Conservation (phyloP, 2,797 vertebrate genomes). For the Myripristis murdjan region DNA sequence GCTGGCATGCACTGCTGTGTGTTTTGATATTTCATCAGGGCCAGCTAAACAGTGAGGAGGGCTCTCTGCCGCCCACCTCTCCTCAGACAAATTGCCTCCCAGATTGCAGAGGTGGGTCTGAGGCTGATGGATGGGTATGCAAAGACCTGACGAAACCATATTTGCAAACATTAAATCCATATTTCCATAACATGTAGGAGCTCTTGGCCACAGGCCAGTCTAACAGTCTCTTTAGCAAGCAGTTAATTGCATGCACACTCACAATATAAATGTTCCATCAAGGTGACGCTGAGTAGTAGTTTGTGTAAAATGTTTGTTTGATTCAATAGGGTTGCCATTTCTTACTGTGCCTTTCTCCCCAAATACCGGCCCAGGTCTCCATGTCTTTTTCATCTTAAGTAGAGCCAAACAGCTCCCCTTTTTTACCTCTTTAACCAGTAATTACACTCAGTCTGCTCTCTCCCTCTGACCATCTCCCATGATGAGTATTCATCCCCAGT, state of each 20-base stretch:
- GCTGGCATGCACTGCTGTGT: conserved; percentile 60
- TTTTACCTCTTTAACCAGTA: conserved; percentile 73
- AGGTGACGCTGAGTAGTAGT: conserved; percentile 29
- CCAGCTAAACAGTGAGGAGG: conserved; percentile 83
- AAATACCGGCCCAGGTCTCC: neutral
- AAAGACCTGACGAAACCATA: conserved; percentile 79
- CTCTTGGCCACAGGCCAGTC: conserved; percentile 57
- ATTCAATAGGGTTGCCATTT: conserved; percentile 11
- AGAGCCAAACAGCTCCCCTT: conserved; percentile 3
- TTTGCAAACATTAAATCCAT: conserved; percentile 83
- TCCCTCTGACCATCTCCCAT: conserved; percentile 43
- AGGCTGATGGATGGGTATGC: conserved; percentile 82
- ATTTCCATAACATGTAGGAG: conserved; percentile 73
- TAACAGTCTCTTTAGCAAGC: conserved; percentile 47
- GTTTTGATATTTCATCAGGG: conserved; percentile 82
- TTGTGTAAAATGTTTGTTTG: conserved; percentile 36
- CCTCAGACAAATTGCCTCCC: conserved; percentile 84
- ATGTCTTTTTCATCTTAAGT: neutral
- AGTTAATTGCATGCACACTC: conserved; percentile 29
- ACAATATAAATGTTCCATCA: conserved; percentile 51
- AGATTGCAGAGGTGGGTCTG: conserved; percentile 84
- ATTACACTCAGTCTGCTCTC: conserved; percentile 64
- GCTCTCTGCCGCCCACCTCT: conserved; percentile 82
- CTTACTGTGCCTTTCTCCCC: neutral
- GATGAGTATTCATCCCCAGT: conserved; percentile 18